Evolutionary conservation across 1,140 invertebrate species (phyloP), one percentile per base, ranked within the genome.

Genomic region (Cherax destructor): DNA sequence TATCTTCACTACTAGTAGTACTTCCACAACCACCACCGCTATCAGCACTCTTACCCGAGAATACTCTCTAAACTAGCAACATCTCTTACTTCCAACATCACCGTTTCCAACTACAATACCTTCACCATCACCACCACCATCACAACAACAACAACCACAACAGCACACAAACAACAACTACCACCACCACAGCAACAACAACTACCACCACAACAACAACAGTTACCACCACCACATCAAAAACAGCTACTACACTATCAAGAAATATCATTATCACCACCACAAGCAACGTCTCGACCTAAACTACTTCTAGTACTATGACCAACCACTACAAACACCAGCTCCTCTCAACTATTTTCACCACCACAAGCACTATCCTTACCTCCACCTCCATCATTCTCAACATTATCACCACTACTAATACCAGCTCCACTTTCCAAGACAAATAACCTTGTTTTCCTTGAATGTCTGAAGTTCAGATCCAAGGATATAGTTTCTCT

Each of bases 381-480:
- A 65, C 61, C 61, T 16, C 61, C 9, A 16, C 13, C 52, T 9
- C 3, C 61, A 13, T 21, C 61, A 59, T 16, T 59, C 56, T 10
- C 56, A 59, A 9, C 56, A 59, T 1, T 59, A 9, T 10, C 61
- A 65, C 61, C 61, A 65, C 61, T 16, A 16, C 61, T 1, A 16
- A 65, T 21, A 65, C 61, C 11, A 65, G 10, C 18, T 21, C 61
- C 61, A 65, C 61, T 65, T 65, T 18, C 13, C 61, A 65, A 65
- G 61, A 65, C 61, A 65, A 65, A 65, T 21, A 65, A 65, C 61
- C 61, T 65, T 65, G 61, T 65, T 65, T 65, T 65, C 61, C 61
- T 21, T 10, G 61, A 65, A 13, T 65, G 61, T 65, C 61, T 18
- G 11, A 16, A 65, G 61, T 65, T 65, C 61, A 65, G 9, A 65